Conservation (phyloP, 2,797 vertebrate genomes). For the Hydrocynus forskahlii region DNA sequence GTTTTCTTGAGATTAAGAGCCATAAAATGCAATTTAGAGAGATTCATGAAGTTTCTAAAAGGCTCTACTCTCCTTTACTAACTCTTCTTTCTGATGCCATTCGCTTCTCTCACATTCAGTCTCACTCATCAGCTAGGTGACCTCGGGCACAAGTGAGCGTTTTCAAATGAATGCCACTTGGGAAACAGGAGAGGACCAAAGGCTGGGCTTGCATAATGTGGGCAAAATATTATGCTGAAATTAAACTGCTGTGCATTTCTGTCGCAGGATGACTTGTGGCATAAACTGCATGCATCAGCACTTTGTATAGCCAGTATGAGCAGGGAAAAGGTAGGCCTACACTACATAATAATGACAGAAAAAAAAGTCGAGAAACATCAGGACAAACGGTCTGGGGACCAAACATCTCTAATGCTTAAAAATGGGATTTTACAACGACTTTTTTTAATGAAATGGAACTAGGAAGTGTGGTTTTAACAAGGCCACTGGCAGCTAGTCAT, state of each 20-base stretch:
- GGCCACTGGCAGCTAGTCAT: conserved; percentile 56
- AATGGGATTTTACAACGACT: not conserved
- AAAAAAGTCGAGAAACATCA: not conserved
- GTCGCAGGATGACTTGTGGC: not conserved
- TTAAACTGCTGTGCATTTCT: not conserved
- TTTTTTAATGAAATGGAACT: conserved; percentile 36
- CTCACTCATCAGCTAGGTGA: not conserved
- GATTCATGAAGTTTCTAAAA: conserved; percentile 11
- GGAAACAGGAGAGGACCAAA: not conserved
- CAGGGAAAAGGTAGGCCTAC: not conserved
- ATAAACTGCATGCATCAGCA: not conserved
- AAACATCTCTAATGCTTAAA: not conserved
- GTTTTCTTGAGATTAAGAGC: conserved; percentile 33
- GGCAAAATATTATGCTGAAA: not conserved
- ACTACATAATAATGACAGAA: not conserved
- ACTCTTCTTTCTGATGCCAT: conserved; percentile 11
- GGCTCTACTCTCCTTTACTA: conserved; percentile 17
- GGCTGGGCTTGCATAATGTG: not conserved
- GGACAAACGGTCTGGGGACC: not conserved
- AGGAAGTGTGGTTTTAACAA: conserved; percentile 49
- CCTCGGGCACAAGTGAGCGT: not conserved
- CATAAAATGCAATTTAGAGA: conserved; percentile 29
- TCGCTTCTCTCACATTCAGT: not conserved
- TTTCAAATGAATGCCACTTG: not conserved
- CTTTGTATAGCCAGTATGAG: not conserved